Evolutionary conservation across 2,113 vertebrate species (phyloP).

Genomic region (Rhabdomys dilectus): DNA sequence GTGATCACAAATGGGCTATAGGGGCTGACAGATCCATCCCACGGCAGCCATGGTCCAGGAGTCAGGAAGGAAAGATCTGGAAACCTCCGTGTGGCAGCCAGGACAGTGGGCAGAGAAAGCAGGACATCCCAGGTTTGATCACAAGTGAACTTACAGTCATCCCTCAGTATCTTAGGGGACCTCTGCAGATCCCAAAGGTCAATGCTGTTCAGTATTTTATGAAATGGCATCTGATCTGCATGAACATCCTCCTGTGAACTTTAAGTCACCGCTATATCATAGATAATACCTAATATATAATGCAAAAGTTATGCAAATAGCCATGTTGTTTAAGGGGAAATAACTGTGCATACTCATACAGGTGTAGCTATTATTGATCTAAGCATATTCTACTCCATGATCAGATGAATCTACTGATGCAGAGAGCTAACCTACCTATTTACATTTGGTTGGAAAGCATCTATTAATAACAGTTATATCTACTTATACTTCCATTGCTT

Average conservation of each 20-base stretch:
- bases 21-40: neutral
- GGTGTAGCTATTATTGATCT: neutral
- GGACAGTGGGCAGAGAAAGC: neutral
- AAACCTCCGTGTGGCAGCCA: neutral
- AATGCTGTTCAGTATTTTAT: neutral
- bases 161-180: neutral
- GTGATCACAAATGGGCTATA: neutral
- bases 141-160: neutral
- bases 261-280: neutral
- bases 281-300: neutral
- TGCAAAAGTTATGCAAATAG: neutral
- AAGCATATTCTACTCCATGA: neutral
- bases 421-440: neutral
- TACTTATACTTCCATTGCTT: neutral
- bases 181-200: neutral
- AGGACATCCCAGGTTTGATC: neutral
- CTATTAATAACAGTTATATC: neutral
- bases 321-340: neutral
- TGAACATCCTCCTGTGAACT: neutral
- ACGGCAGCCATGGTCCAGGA: neutral
- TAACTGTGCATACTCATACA: neutral
- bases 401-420: neutral
- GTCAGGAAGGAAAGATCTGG: neutral
- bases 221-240: neutral
- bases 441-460: neutral